Percentiles rank a stretch among this genome's conserved stretches.
phyloP scores from a whole-genome alignment of 2,113 vertebrate species.

The Cisticola juncidis region DNA sequence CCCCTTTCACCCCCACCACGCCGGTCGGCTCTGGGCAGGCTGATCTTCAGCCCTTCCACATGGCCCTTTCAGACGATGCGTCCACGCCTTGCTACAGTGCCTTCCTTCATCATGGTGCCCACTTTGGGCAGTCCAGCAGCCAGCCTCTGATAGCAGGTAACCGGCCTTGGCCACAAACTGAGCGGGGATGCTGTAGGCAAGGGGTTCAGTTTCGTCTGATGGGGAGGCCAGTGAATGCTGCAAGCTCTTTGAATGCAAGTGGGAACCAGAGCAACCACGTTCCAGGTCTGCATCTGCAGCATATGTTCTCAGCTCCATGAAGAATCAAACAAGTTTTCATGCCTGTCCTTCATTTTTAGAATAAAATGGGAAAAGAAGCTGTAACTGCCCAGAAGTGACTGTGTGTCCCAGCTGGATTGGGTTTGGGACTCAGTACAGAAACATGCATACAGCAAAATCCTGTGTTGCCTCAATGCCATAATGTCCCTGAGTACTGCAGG shows the following conservation, averaged over 20 bases:
- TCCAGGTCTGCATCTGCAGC: background rate
- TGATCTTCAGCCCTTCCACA: conserved; percentile 87
- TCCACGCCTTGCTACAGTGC: conserved; percentile 85
- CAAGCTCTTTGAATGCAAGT: conserved; percentile 54
- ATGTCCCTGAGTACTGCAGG: background rate
- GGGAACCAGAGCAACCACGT: background rate
- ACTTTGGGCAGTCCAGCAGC: conserved; percentile 87
- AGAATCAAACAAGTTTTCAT: background rate
- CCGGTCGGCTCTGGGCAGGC: conserved; percentile 84
- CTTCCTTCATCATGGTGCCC: conserved; percentile 79
- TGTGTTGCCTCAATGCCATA: background rate
- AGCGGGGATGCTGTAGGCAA: conserved; percentile 60
- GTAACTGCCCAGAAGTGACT: background rate
- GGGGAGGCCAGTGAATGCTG: conserved; percentile 46
- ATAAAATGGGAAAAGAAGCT: background rate
- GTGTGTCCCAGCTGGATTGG: background rate
- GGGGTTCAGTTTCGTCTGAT: conserved; percentile 18
- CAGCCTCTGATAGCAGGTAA: conserved; percentile 89
- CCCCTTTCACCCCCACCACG: conserved; percentile 87
- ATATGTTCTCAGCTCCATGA: background rate
- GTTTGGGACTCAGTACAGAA: background rate
- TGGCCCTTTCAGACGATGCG: conserved; percentile 86
- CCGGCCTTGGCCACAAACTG: conserved; percentile 57
- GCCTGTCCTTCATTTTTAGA: background rate
- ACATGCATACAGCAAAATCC: background rate